These are phyloP conservation scores for Acheta domesticus DNA, from an alignment of 2,888 invertebrate species.

Conservation along the genomic window DNA sequence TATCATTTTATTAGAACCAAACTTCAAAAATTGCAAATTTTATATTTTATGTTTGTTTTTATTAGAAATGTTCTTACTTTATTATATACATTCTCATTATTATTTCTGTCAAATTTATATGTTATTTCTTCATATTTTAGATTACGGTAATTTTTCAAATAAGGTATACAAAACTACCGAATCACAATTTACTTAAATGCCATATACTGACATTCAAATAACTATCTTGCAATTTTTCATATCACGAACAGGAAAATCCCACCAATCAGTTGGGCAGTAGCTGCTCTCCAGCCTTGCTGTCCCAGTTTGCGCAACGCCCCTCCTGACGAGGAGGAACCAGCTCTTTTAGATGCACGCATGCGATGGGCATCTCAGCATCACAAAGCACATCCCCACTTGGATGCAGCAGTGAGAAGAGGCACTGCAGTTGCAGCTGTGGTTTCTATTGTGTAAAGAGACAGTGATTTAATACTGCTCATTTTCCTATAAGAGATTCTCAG, in stretches of 20 bases:
- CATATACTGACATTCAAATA: too few relatives aligned
- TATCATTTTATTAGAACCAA: too few relatives aligned
- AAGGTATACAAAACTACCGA: too few relatives aligned
- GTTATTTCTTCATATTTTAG: too few relatives aligned
- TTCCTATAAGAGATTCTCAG: neutral
- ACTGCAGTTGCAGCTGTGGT: constrained; percentile 36
- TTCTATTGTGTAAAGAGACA: constrained; percentile 33
- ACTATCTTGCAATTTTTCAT: too few relatives aligned
- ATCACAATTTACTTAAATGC: too few relatives aligned
- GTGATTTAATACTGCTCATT: neutral
- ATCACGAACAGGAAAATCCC: constrained; percentile 39
- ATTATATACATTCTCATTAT: too few relatives aligned
- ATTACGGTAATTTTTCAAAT: too few relatives aligned
- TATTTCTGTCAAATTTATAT: too few relatives aligned
- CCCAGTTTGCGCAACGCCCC: neutral
- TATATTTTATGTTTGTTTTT: too few relatives aligned
- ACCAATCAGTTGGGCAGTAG: constrained; percentile 41
- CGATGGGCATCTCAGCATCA: neutral
- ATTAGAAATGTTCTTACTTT: too few relatives aligned
- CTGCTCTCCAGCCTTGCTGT: constrained; percentile 29
- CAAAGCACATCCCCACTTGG: constrained; percentile 32
- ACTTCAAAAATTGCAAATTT: too few relatives aligned
- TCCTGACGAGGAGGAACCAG: neutral
- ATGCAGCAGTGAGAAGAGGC: constrained; percentile 33
- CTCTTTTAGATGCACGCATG: neutral